Evolutionary conservation across 2,797 vertebrate genomes (phyloP).

Genomic region (Merluccius polli): DNA sequence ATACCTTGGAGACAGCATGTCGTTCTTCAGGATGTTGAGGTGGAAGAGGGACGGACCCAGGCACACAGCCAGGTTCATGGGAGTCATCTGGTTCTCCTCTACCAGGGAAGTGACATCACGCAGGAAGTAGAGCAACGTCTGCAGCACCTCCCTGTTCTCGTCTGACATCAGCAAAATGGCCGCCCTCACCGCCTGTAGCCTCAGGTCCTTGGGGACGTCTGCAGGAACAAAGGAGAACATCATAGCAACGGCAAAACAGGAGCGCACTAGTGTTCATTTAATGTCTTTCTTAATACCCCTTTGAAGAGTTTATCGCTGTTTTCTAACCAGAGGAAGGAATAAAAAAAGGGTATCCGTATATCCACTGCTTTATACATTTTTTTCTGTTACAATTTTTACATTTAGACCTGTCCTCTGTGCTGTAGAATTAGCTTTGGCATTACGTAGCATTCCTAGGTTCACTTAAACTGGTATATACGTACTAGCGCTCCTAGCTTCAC

Average conservation of each 20-base stretch:
- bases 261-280: neutral
- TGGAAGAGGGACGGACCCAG: slow-evolving; percentile 97
- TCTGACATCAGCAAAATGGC: slow-evolving; percentile 94
- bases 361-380: neutral
- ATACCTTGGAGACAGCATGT: slow-evolving; percentile 86
- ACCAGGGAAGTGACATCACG: slow-evolving; percentile 84
- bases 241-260: neutral
- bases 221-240: neutral
- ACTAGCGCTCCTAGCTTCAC: slow-evolving; percentile 53
- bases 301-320: neutral
- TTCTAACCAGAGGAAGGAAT: neutral
- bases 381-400: neutral
- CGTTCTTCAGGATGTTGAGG: slow-evolving; percentile 91
- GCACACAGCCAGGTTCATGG: slow-evolving; percentile 96
- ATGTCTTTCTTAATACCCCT: neutral
- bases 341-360: neutral
- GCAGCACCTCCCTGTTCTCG: slow-evolving; percentile 92
- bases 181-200: slow-evolving; percentile 85
- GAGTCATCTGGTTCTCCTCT: slow-evolving; percentile 97
- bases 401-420: neutral
- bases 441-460: neutral
- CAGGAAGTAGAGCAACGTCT: slow-evolving; percentile 90
- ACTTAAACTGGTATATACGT: slow-evolving; percentile 96
- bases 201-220: slow-evolving; percentile 95
- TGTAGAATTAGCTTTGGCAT: neutral